These are phyloP conservation scores for Carduelis carduelis DNA, from an alignment of 2,797 vertebrate genomes.

Conservation along the genomic window DNA sequence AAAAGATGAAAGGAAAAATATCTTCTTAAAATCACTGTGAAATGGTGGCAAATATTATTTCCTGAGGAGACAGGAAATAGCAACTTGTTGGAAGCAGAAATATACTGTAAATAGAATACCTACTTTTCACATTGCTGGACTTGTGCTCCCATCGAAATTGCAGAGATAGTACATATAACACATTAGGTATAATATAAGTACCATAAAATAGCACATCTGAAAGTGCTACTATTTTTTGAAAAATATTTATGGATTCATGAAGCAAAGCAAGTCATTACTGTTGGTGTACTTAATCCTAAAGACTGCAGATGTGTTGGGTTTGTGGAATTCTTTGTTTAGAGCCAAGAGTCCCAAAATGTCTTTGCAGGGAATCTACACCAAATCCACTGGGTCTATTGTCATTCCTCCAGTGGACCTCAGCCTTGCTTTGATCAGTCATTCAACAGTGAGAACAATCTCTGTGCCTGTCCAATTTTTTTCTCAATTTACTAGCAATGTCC, in stretches of 20 bases:
- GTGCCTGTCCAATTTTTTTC: neutral
- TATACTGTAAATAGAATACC: neutral
- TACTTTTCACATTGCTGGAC: neutral
- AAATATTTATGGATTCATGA: neutral
- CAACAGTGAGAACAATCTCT: neutral
- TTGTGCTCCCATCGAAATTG: neutral
- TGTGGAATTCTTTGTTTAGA: neutral
- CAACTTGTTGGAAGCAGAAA: neutral
- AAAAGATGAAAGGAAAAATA: neutral
- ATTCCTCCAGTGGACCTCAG: neutral
- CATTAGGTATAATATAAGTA: neutral
- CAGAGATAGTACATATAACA: rapidly evolving
- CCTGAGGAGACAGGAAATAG: neutral
- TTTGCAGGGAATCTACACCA: neutral
- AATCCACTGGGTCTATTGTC: neutral
- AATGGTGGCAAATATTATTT: neutral
- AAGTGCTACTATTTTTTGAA: neutral
- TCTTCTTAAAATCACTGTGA: neutral
- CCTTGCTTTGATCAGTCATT: neutral
- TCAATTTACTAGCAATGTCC: neutral
- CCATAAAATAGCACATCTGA: neutral
- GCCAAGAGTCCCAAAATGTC: neutral
- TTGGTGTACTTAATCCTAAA: neutral
- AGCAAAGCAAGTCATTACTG: neutral
- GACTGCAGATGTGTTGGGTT: neutral